Evolutionary conservation across 2,113 vertebrate genomes (phyloP).

Genomic region (Saccopteryx bilineata): DNA sequence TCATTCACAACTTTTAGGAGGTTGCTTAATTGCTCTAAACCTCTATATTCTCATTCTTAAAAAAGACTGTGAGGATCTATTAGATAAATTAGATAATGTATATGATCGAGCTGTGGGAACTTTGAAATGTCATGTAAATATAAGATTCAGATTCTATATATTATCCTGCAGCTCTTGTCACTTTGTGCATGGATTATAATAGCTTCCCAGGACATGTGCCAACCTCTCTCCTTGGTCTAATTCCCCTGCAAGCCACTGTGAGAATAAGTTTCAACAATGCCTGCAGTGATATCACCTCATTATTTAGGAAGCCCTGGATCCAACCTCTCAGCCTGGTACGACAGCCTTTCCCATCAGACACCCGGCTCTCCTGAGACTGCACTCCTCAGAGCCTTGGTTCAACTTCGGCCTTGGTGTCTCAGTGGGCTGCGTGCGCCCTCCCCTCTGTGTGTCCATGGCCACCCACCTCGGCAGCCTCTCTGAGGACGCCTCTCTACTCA

Average conservation of each 20-base stretch:
- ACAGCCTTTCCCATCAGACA: background rate
- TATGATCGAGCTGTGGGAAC: background rate
- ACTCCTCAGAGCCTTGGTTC: background rate
- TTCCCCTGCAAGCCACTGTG: background rate
- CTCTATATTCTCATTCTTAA: background rate
- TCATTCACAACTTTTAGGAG: background rate
- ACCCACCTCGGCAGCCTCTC: background rate
- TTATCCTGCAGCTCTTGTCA: background rate
- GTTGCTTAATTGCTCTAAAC: background rate
- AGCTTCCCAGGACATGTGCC: background rate
- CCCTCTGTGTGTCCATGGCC: background rate
- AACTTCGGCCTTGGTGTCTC: background rate
- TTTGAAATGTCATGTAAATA: background rate
- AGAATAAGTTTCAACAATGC: background rate
- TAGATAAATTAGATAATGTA: background rate
- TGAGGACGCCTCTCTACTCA: background rate
- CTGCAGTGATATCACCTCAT: background rate
- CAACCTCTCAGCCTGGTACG: background rate
- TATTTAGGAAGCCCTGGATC: background rate
- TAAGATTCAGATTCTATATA: background rate
- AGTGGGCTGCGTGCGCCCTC: fast-evolving
- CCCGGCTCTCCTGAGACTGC: background rate
- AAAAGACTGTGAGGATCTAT: background rate
- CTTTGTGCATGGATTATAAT: background rate
- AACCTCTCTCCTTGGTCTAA: background rate